Percentiles rank a stretch among this genome's conserved stretches.
Evolutionary conservation across 64 coral and sea anemone species (phyloP).

Genomic region (Dendronephthya gigantea): DNA sequence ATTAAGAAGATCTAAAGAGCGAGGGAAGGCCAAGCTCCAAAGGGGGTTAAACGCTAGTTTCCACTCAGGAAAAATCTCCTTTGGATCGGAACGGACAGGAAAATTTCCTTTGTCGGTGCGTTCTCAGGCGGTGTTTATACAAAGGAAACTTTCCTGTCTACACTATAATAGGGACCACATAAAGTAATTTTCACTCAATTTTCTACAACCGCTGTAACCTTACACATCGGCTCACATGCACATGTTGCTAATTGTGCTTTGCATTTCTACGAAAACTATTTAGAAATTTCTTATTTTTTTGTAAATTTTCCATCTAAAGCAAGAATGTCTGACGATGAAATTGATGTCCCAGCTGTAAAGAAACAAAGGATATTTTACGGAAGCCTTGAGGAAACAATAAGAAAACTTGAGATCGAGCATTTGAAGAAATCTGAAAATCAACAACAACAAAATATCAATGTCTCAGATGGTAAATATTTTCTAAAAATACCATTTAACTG

Average conservation of each 20-base stretch:
- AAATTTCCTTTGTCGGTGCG: too few relatives aligned
- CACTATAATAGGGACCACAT: not conserved
- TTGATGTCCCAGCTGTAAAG: slow-evolving; percentile 52
- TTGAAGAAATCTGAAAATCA: slow-evolving; percentile 36
- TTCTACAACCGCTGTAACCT: not conserved
- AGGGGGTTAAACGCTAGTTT: too few relatives aligned
- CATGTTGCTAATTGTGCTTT: not conserved
- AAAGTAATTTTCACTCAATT: not conserved
- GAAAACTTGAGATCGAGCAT: slow-evolving; percentile 64
- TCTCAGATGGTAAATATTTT: slow-evolving; percentile 57
- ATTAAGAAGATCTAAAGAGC: too few relatives aligned
- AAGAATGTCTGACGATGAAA: slow-evolving; percentile 82
- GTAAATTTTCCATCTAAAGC: not conserved
- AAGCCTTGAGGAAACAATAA: slow-evolving; percentile 52
- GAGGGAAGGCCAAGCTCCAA: too few relatives aligned
- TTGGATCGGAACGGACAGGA: too few relatives aligned
- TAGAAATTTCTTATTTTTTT: slow-evolving; percentile 2
- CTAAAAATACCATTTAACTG: too few relatives aligned
- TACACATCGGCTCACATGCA: not conserved
- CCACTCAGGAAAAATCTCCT: too few relatives aligned
- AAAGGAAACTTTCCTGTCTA: not conserved
- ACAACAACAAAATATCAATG: slow-evolving; percentile 94
- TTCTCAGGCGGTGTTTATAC: too few relatives aligned
- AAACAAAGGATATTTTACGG: slow-evolving; percentile 89
- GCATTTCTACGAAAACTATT: not conserved